These are phyloP conservation scores for Tenodera sinensis DNA, from an alignment of 2,888 invertebrate species.

Conservation along the genomic window DNA sequence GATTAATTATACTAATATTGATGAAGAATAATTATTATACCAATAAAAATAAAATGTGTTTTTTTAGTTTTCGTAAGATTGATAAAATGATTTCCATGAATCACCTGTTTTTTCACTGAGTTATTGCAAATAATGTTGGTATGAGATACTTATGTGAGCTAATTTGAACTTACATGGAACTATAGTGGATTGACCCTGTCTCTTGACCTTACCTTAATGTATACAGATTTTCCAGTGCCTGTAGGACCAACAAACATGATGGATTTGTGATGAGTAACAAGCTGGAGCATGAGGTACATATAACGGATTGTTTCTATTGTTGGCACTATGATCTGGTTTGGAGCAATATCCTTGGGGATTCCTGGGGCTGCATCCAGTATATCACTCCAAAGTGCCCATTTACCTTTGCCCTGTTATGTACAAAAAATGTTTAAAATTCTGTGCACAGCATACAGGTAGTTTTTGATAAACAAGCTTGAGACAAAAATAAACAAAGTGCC, in stretches of 20 bases:
- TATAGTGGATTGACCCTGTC: no score
- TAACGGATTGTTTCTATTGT: conserved; percentile 88
- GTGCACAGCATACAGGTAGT: not conserved
- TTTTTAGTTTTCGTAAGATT: no score
- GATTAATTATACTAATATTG: no score
- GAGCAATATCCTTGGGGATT: conserved; percentile 84
- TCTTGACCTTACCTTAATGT: conserved; percentile 72
- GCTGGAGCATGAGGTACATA: conserved; percentile 69
- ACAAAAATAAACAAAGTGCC: no score
- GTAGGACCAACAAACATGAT: conserved; percentile 90
- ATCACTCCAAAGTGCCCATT: conserved; percentile 90
- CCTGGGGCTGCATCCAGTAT: conserved; percentile 71
- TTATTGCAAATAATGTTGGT: no score
- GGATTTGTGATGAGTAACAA: conserved; percentile 78
- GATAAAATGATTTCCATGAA: no score
- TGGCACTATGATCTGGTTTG: conserved; percentile 92
- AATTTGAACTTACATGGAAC: no score
- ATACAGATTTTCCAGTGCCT: conserved; percentile 92
- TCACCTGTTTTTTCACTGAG: no score
- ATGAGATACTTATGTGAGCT: no score
- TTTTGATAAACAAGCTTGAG: no score
- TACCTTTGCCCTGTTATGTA: conserved; percentile 69
- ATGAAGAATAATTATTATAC: no score
- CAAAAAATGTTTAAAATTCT: conserved; percentile 26
- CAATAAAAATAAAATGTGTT: no score